A percentile compares a stretch with the other conserved stretches of the same genome.
Evolutionary conservation across 2,113 vertebrate genomes (phyloP).

Genomic region (Macquaria ambigua): DNA sequence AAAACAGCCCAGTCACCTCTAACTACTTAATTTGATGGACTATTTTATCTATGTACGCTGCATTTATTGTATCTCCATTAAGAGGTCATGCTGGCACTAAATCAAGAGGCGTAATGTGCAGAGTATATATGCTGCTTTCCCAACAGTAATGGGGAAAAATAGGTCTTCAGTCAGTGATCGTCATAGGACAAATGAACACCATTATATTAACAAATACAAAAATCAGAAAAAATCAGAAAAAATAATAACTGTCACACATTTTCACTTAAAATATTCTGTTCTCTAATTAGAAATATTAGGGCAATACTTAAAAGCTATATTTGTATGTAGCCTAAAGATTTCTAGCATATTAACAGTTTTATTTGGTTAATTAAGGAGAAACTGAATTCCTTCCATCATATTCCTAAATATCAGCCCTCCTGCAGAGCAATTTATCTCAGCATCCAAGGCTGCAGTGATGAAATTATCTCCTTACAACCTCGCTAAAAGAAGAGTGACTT

Average conservation of each 20-base stretch:
- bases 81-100: slow-evolving; percentile 49
- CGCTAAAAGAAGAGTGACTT: background rate
- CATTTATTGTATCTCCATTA: slow-evolving; percentile 60
- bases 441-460: background rate
- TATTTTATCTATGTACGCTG: slow-evolving; percentile 33
- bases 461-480: background rate
- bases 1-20: slow-evolving; percentile 30
- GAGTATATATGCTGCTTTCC: slow-evolving; percentile 6
- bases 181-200: background rate
- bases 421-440: background rate
- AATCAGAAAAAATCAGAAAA: background rate
- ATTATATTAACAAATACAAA: background rate
- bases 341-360: background rate
- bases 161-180: background rate
- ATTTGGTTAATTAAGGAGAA: background rate
- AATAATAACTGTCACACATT: background rate
- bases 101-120: slow-evolving; percentile 16
- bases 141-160: background rate
- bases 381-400: background rate
- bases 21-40: slow-evolving; percentile 55
- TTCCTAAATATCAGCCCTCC: background rate
- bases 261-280: background rate
- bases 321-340: background rate
- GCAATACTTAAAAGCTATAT: background rate
- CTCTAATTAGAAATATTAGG: background rate